These are phyloP conservation scores for Brachionus paranguensis DNA, from an alignment of 1,140 invertebrate genomes.

Conservation along the genomic window DNA sequence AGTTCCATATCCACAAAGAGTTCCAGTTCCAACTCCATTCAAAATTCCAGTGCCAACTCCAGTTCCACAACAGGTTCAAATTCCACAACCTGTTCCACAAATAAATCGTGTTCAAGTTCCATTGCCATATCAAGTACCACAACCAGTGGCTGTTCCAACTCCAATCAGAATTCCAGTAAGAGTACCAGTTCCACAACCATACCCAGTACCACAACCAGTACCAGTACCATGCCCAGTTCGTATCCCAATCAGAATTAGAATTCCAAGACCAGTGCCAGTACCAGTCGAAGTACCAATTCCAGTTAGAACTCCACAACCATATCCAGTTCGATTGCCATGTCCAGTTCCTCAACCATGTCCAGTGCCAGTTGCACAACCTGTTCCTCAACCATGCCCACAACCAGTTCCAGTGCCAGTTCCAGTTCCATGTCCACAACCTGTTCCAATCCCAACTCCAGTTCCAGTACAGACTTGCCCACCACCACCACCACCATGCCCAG, in stretches of 20 bases:
- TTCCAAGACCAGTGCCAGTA: constrained; percentile 5
- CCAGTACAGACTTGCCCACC: not conserved
- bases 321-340: not conserved
- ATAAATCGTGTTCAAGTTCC: not conserved
- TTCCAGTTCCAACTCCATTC: not conserved
- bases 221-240: not conserved
- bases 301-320: not conserved
- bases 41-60: not conserved
- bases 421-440: not conserved
- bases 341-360: not conserved
- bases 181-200: too few relatives aligned
- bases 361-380: not conserved
- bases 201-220: too few relatives aligned
- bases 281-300: not conserved
- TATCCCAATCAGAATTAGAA: not conserved
- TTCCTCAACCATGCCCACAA: not conserved
- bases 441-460: not conserved
- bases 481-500: not conserved
- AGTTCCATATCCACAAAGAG: not conserved
- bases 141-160: not conserved
- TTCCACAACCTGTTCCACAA: not conserved
- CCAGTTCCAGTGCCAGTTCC: not conserved
- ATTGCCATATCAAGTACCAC: not conserved
- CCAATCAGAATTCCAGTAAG: not conserved
- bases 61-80: not conserved